A percentile compares a stretch with the other conserved stretches of the same genome.
These are phyloP conservation scores for Drosophila rufa DNA, from an alignment of 1,140 invertebrate species.

Conservation along the genomic window DNA sequence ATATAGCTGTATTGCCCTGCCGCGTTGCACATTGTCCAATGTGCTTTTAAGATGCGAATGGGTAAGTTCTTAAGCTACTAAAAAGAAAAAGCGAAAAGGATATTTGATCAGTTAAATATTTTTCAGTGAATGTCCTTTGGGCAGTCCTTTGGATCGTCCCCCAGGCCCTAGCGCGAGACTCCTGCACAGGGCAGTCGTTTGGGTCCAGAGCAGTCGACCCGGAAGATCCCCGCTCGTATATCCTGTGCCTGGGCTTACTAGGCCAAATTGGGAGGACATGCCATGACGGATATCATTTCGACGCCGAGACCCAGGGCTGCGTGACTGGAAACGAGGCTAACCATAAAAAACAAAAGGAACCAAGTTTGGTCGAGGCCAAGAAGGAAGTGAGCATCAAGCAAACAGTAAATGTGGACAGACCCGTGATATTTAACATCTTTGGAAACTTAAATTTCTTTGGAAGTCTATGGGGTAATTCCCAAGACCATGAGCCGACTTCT, in stretches of 20 bases:
- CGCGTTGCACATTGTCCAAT: conserved; percentile 39
- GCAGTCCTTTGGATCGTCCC: conserved; percentile 57
- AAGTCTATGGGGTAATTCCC: conserved; percentile 33
- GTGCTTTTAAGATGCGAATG: conserved; percentile 55
- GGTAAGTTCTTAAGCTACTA: conserved; percentile 46
- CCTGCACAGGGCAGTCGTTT: conserved; percentile 53
- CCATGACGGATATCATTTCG: conserved; percentile 39
- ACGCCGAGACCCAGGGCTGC: conserved; percentile 37
- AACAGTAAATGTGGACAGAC: conserved; percentile 43
- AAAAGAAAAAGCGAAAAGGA: not conserved
- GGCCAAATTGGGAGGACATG: conserved; percentile 48
- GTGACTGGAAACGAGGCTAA: not conserved
- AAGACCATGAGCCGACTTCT: not conserved
- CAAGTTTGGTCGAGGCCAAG: not conserved
- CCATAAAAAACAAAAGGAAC: too few relatives aligned
- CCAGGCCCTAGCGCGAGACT: conserved; percentile 52
- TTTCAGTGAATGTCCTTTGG: conserved; percentile 61
- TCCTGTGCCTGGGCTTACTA: conserved; percentile 54
- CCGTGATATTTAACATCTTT: conserved; percentile 65
- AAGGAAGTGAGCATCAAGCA: conserved; percentile 43
- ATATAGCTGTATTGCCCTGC: conserved; percentile 7
- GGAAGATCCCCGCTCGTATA: conserved; percentile 53
- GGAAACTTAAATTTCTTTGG: conserved; percentile 55
- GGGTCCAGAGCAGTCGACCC: conserved; percentile 57
- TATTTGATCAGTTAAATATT: not conserved